Conservation (phyloP, 2,888 invertebrate species). For the Eupithecia vulgata region DNA sequence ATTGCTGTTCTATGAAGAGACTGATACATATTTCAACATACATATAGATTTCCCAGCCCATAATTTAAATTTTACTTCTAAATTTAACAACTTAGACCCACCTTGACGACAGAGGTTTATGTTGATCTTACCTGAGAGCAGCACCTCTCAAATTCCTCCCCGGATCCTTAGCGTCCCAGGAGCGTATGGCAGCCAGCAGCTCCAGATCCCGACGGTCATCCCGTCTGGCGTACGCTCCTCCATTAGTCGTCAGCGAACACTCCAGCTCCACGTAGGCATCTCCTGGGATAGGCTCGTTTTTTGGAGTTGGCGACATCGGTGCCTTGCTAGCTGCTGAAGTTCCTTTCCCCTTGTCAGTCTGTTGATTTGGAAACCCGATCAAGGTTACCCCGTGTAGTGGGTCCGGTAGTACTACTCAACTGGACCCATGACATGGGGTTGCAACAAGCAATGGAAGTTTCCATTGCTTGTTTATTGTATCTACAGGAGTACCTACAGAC, state of each 20-base stretch:
- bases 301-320: constrained; percentile 6
- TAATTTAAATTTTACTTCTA: no score
- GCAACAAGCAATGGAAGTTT: no score
- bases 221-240: constrained; percentile 57
- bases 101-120: no score
- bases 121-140: constrained; percentile 60
- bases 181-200: constrained; percentile 54
- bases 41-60: no score
- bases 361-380: not conserved
- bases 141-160: constrained; percentile 67
- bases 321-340: constrained; percentile 30
- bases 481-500: no score
- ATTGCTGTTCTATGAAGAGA: no score
- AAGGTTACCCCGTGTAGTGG: not conserved
- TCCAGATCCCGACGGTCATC: constrained; percentile 66
- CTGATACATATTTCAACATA: no score
- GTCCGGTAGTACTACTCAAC: no score
- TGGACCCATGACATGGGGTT: no score
- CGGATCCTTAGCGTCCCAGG: constrained; percentile 64
- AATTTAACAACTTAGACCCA: no score
- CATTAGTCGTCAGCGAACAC: constrained; percentile 58
- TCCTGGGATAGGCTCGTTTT: constrained; percentile 54
- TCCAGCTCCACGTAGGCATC: constrained; percentile 72
- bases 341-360: constrained; percentile 38
- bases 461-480: no score